Percentiles rank a stretch among this genome's conserved stretches.
These are phyloP conservation scores for Sterrhoptilus dennistouni DNA, from an alignment of 2,113 vertebrate species.

Conservation along the genomic window DNA sequence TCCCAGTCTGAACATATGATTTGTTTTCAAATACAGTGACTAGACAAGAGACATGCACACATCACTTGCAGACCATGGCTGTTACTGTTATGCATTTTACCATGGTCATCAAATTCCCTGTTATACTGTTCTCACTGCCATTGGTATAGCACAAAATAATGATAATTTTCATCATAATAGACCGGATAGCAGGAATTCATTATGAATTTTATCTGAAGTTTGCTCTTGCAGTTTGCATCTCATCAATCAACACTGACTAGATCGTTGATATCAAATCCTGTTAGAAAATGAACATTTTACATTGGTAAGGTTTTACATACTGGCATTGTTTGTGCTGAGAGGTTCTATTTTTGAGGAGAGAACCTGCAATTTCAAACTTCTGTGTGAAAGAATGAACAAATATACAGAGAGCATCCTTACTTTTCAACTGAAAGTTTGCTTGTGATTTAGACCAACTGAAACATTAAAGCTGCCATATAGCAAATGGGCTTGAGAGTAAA, in stretches of 20 bases:
- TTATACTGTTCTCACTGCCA: not conserved
- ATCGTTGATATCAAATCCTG: not conserved
- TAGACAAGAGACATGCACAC: not conserved
- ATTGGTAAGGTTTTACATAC: not conserved
- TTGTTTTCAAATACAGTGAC: not conserved
- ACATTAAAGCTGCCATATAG: not conserved
- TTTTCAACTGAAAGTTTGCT: not conserved
- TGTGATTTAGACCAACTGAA: not conserved
- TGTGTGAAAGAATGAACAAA: not conserved
- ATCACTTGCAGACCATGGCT: not conserved
- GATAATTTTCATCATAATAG: not conserved
- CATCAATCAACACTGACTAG: not conserved
- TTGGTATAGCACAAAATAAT: not conserved
- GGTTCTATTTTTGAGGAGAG: not conserved
- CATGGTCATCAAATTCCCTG: not conserved
- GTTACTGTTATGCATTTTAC: not conserved
- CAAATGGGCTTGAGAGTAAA: not conserved
- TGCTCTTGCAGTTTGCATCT: not conserved
- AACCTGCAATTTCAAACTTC: not conserved
- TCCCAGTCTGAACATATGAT: not conserved
- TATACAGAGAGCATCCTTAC: not conserved
- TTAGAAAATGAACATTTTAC: not conserved
- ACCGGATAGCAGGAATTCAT: not conserved
- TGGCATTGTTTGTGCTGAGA: not conserved
- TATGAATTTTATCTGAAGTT: not conserved